Evolutionary conservation across 2,797 vertebrate genomes (phyloP).

Genomic region (Hippopotamyrus pictus): DNA sequence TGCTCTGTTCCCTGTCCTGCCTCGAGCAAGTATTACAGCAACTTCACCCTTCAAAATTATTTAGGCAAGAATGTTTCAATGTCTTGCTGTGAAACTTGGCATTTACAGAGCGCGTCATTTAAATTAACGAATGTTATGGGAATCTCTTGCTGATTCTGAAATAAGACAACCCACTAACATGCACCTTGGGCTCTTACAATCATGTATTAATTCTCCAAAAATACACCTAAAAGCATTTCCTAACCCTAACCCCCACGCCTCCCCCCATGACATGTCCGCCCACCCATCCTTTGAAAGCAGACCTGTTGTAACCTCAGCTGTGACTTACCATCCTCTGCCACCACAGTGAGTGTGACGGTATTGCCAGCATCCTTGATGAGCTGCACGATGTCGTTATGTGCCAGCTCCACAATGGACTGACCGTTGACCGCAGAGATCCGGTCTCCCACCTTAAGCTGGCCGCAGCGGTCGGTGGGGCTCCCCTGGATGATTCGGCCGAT

Average conservation of each 20-base stretch:
- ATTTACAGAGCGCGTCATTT: not conserved
- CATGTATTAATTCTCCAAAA: not conserved
- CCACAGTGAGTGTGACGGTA: conserved; percentile 82
- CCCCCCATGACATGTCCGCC: not conserved
- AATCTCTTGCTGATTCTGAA: not conserved
- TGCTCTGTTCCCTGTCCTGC: not conserved
- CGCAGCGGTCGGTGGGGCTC: conserved; percentile 86
- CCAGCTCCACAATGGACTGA: conserved; percentile 83
- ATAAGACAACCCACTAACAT: not conserved
- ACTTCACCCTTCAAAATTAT: not conserved
- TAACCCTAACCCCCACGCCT: not conserved
- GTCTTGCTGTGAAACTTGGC: not conserved
- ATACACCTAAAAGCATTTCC: not conserved
- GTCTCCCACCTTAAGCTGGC: conserved; percentile 87
- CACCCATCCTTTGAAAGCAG: not conserved
- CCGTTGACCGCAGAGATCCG: conserved; percentile 91
- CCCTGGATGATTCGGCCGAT: conserved; percentile 94
- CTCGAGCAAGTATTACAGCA: not conserved
- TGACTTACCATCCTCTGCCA: conserved; percentile 84
- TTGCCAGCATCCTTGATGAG: conserved; percentile 94
- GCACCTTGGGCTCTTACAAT: not conserved
- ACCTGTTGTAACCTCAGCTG: not conserved
- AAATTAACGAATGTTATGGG: not conserved
- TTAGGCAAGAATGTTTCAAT: not conserved
- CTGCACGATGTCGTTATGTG: conserved; percentile 92